Percentiles rank a stretch among this genome's conserved stretches.
Evolutionary conservation across 1,140 invertebrate species (phyloP).

Genomic region (Pararge aegeria): DNA sequence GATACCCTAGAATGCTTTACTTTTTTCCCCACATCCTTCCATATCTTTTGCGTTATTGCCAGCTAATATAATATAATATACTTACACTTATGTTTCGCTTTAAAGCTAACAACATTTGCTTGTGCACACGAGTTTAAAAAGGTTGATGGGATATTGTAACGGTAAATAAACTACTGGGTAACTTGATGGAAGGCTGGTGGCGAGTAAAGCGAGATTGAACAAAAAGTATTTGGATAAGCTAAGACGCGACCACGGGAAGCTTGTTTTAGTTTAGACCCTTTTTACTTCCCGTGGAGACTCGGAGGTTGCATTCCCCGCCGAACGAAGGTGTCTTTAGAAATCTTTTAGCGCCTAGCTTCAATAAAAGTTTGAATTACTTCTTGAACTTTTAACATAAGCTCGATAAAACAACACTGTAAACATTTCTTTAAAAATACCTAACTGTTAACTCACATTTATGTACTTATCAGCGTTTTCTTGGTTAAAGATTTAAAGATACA

Average conservation of each 20-base stretch:
- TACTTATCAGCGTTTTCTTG: no score
- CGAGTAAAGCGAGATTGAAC: conserved; percentile 19
- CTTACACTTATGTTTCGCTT: no score
- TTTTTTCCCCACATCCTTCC: no score
- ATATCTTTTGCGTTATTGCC: no score
- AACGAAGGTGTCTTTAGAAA: conserved; percentile 23
- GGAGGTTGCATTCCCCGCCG: conserved; percentile 57
- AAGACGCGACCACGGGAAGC: conserved; percentile 51
- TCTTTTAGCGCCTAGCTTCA: conserved; percentile 34
- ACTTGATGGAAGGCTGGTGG: conserved; percentile 6
- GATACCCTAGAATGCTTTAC: no score
- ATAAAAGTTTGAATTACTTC: conserved; percentile 14
- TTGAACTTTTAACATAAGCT: conserved; percentile 6
- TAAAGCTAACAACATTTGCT: no score
- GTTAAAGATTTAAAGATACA: no score
- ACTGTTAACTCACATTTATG: no score
- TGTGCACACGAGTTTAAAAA: background rate
- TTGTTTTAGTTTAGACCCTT: conserved; percentile 64
- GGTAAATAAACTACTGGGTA: background rate
- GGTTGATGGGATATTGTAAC: conserved; percentile 10
- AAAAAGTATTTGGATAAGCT: conserved; percentile 53
- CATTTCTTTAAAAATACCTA: no score
- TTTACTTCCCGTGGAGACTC: conserved; percentile 61
- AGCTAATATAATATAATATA: no score
- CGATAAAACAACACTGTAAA: background rate